These are phyloP conservation scores for Drosophila arizonae DNA, from an alignment of 1,140 invertebrate species.

Conservation along the genomic window DNA sequence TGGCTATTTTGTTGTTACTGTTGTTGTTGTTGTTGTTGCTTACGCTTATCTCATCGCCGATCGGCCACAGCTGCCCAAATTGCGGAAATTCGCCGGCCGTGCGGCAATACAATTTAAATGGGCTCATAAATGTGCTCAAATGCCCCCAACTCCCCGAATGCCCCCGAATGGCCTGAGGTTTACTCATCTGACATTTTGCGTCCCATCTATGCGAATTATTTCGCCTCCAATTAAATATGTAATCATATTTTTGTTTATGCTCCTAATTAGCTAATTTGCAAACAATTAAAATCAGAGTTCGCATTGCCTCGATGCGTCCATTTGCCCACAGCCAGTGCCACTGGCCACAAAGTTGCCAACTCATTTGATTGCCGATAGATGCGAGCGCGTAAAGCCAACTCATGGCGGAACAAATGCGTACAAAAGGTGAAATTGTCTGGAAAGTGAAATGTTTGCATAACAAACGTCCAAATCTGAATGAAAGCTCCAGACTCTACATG, in stretches of 20 bases:
- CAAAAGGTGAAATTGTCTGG: constrained; percentile 42
- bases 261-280: constrained; percentile 78
- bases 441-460: constrained; percentile 44
- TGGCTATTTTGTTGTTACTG: constrained; percentile 8
- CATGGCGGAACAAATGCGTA: constrained; percentile 34
- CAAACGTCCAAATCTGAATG: background rate
- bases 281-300: constrained; percentile 63
- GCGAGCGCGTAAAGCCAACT: constrained; percentile 35
- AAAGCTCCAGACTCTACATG: background rate
- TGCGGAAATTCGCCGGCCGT: constrained; percentile 65
- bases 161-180: constrained; percentile 11
- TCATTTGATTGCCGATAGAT: constrained; percentile 72
- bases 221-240: constrained; percentile 52
- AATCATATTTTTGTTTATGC: constrained; percentile 51
- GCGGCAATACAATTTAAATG: constrained; percentile 50
- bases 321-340: constrained; percentile 24
- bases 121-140: constrained; percentile 38
- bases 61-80: constrained; percentile 38
- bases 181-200: constrained; percentile 38
- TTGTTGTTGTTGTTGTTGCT: background rate
- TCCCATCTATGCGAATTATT: constrained; percentile 26
- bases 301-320: constrained; percentile 28
- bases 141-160: constrained; percentile 3
- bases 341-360: constrained; percentile 52
- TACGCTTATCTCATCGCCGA: constrained; percentile 49